Base-by-base conservation (phyloP, 2,797 vertebrate species). In the Neoniphon sammara region DNA sequence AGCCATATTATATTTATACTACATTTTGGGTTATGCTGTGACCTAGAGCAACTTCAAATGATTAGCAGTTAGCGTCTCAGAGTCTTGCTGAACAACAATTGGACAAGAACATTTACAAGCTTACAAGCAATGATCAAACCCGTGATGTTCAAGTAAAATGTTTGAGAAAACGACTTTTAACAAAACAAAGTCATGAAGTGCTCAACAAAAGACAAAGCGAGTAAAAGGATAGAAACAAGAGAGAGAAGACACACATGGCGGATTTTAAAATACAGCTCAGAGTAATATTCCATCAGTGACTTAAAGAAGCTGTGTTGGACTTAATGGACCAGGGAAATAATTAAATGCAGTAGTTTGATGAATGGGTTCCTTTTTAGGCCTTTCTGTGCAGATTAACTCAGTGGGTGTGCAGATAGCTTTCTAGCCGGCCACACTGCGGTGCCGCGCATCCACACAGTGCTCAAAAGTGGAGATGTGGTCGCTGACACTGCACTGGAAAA, bases 401-500 rank as follows among this genome's bases (percentile, higher is more conserved):
- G 62, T 30, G 54, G 68, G 27, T 67, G 25, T 63, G 54, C 62
- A 76, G 64, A 64, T 73, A 82, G 64, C 66, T 73, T 47, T 56
- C 70, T 54, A 42, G 57, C 73, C 8, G 58, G 7, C 72, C 63
- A 23, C 78, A 72, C 78, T 20, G 39, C 62, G 75, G 80, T 67
- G 18, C 39, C 39, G 63, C 59, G 49, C 23, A 55, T 85, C 75
- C 17, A 5, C 75, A 20, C 81, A 39, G 3, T 18, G 73, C 75
- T 73, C 55, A 60, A 70, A 65, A 75, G 53, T 7, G 53, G 70
- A 76, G 81, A 79, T 78, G 82, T 8, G 71, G 78, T 70, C 74
- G 88, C 92, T 91, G 86, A 92, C 83, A 34, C 78, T 60, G 89
- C 85, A 85, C 79, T 87, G 77, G 79, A 89, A 87, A 85, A 88